Percentiles rank a stretch among this genome's conserved stretches.
Conservation (phyloP, 2,797 vertebrate genomes). For the Ataeniobius toweri region DNA sequence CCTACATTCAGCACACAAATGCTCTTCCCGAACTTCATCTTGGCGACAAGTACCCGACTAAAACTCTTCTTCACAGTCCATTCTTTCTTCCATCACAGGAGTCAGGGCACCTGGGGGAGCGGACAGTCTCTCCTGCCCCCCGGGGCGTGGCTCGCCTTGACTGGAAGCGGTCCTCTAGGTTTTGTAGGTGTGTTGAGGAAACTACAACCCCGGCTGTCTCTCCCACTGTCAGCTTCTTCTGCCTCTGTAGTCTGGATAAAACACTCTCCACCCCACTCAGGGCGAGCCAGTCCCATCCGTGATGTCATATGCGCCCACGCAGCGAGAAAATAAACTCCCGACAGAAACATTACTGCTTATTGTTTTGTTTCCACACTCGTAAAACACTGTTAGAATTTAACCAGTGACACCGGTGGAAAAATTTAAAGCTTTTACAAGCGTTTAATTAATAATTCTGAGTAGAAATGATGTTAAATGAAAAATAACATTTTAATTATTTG, state of each 20-base stretch:
- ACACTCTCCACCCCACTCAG: constrained; percentile 70
- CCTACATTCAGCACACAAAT: constrained; percentile 93
- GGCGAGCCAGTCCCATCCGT: constrained; percentile 72
- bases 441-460: neutral
- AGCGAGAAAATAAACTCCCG: constrained; percentile 10
- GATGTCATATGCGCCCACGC: constrained; percentile 67
- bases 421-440: too few relatives aligned
- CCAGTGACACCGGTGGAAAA: neutral
- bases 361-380: neutral
- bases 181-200: constrained; percentile 42
- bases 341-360: neutral
- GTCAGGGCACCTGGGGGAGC: constrained; percentile 30
- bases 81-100: constrained; percentile 38
- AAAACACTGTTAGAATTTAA: neutral
- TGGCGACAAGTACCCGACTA: constrained; percentile 34
- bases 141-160: constrained; percentile 59
- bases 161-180: constrained; percentile 37
- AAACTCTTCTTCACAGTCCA: constrained; percentile 40
- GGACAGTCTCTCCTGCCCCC: constrained; percentile 25
- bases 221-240: constrained; percentile 49
- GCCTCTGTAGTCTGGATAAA: constrained; percentile 46
- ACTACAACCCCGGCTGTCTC: constrained; percentile 48
- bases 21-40: constrained; percentile 86
- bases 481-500: too few relatives aligned
- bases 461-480: neutral